phyloP scores from a whole-genome alignment of 2,113 vertebrate genomes.

The Ophthalmolycus amberensis region DNA sequence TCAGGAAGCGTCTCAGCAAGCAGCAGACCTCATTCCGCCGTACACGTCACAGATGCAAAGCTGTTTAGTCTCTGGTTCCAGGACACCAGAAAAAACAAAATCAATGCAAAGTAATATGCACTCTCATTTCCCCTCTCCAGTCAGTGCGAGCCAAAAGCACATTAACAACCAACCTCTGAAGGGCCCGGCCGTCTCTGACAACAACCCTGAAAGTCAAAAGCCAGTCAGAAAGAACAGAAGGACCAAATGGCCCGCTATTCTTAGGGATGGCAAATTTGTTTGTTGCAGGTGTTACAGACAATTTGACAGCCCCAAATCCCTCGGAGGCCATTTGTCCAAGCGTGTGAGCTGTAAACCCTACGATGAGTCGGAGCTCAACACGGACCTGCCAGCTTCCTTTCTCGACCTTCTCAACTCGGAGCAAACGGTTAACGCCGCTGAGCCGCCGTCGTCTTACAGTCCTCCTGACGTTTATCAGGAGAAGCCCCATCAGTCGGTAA shows the following conservation, averaged over 20 bases:
- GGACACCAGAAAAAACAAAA: slow-evolving; percentile 76
- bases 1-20: slow-evolving; percentile 82
- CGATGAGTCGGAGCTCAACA: slow-evolving; percentile 86
- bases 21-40: slow-evolving; percentile 77
- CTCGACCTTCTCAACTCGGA: slow-evolving; percentile 93
- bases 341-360: slow-evolving; percentile 91
- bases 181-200: slow-evolving; percentile 57
- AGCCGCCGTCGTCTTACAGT: slow-evolving; percentile 81
- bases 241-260: slow-evolving; percentile 95
- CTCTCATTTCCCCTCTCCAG: slow-evolving; percentile 74
- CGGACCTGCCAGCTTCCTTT: slow-evolving; percentile 88
- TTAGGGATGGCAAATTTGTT: slow-evolving; percentile 94
- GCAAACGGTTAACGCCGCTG: slow-evolving; percentile 80
- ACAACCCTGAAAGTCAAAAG: slow-evolving; percentile 78
- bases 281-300: slow-evolving; percentile 93
- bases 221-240: slow-evolving; percentile 87
- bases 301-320: slow-evolving; percentile 93
- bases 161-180: slow-evolving; percentile 28
- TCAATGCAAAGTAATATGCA: slow-evolving; percentile 80
- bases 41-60: slow-evolving; percentile 85
- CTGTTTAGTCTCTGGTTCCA: slow-evolving; percentile 75
- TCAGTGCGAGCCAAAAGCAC: slow-evolving; percentile 45
- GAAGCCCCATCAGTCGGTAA: slow-evolving; percentile 82
- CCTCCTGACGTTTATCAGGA: slow-evolving; percentile 83
- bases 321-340: slow-evolving; percentile 96